Base-by-base conservation (phyloP, 1,140 invertebrate species). In the Meloidogyne hapla region DNA sequence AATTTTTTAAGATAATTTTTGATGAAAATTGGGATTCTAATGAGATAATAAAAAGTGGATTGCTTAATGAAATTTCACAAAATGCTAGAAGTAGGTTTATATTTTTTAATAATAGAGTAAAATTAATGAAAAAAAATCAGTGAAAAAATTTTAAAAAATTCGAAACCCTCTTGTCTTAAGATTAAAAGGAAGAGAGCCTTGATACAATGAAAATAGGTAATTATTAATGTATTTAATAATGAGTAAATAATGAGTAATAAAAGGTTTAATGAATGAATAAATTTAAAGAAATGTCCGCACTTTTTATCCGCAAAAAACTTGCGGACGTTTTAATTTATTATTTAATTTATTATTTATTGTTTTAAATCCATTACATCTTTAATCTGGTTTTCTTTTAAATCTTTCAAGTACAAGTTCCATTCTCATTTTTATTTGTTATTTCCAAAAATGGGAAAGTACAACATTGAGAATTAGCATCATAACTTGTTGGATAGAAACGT, bases 21-120 rank as follows among this genome's bases (percentile, higher is more conserved):
- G 84, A 85, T 33, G 84, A 85, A 68, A 80, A 79, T 48, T 72
- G 72, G 38, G 79, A 87, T 69, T 78, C 85, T 25, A 75, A 81
- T 33, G 84, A 87, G n/a, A 85, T 85, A 65, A 33, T 80, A 9
- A 56, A 74, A 23, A 82, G 76, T 65, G 85, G 86, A 15, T 61
- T 77, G 28, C 62, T 85, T 6, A 25, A 48, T 21, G 84, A 85
- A 15, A 61, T 85, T 45, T 61, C 77, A 21, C 74, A 69, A 42
- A 87, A 72, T 64, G 84, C 84, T 28, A 77, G 84, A 83, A 81
- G 84, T 85, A 68, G 23, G 76, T 79, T 42, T 56, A 33, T 33
- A 33, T 8, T 33, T 33, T 21, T 13, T 38, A 69, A 23, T 45
- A 23, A 69, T n/a, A 69, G 68, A 26, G 2, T n/a, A 48, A 26